Conservation (phyloP, 2,113 vertebrate genomes). For the Rutilus rutilus region DNA sequence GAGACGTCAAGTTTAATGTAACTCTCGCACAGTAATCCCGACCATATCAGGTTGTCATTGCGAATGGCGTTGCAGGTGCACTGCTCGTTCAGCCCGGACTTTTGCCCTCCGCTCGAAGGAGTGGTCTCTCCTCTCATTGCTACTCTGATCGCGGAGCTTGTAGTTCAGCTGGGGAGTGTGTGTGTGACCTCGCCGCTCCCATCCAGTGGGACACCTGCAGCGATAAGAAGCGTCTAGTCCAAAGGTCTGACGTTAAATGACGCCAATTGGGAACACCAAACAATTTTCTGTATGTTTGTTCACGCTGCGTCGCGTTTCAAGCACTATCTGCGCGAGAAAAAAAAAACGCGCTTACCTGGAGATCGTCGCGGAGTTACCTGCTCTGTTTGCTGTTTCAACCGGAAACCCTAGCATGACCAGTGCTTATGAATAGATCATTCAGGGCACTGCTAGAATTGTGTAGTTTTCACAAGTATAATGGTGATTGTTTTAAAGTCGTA, state of each 20-base stretch:
- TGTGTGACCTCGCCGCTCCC: conserved; percentile 30
- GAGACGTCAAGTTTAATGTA: conserved; percentile 7
- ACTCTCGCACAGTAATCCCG: not conserved
- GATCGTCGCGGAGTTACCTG: not conserved
- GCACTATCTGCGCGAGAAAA: not conserved
- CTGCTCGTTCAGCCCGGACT: conserved; percentile 41
- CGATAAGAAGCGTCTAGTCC: conserved; percentile 15
- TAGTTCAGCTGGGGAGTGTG: conserved; percentile 21
- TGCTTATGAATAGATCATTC: not conserved
- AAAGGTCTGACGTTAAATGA: conserved; percentile 1
- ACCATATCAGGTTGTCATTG: not conserved
- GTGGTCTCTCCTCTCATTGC: conserved; percentile 38
- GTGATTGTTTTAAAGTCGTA: not conserved
- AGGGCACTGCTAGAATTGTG: not conserved
- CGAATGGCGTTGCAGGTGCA: conserved; percentile 40
- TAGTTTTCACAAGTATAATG: not conserved
- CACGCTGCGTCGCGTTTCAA: not conserved
- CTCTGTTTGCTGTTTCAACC: not conserved
- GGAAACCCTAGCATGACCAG: not conserved
- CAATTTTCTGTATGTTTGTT: not conserved
- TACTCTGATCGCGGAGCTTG: conserved; percentile 36
- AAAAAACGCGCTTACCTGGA: not conserved
- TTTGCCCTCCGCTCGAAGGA: conserved; percentile 46
- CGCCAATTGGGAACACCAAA: not conserved
- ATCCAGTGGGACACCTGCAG: conserved; percentile 31